These are phyloP conservation scores for Gadopsis marmoratus DNA, from an alignment of 2,797 vertebrate genomes.

Conservation along the genomic window DNA sequence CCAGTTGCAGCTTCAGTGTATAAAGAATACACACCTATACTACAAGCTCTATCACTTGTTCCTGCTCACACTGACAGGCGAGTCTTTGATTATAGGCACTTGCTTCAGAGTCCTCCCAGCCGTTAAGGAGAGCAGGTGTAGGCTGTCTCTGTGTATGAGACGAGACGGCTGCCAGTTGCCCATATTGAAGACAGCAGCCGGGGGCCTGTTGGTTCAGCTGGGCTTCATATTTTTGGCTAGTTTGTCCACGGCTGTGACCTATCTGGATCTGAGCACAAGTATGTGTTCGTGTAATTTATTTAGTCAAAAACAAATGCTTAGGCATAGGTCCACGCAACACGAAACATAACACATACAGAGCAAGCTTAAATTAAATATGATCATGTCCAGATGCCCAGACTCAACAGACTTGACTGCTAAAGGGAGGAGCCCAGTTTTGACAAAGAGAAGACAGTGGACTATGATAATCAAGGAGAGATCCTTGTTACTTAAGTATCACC, in stretches of 20 bases:
- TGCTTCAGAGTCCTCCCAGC: conserved; percentile 31
- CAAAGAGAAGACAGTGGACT: neutral
- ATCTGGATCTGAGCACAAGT: conserved; percentile 18
- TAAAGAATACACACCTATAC: conserved; percentile 1
- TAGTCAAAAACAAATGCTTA: conserved; percentile 11
- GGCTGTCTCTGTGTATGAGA: conserved; percentile 44
- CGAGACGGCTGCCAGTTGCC: conserved; percentile 40
- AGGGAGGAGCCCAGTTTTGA: neutral
- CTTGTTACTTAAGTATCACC: conserved; percentile 26
- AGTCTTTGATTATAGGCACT: conserved; percentile 42
- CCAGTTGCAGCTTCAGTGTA: neutral
- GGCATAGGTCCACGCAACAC: neutral
- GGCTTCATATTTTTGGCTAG: conserved; percentile 30
- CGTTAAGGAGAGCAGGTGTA: conserved; percentile 59
- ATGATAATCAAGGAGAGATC: conserved; percentile 13
- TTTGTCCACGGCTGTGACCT: conserved; percentile 14
- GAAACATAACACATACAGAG: neutral
- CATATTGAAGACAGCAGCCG: conserved; percentile 41
- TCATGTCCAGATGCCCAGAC: conserved; percentile 3
- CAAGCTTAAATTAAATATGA: neutral
- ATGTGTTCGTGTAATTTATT: conserved; percentile 9
- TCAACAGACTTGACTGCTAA: neutral
- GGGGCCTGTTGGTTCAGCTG: conserved; percentile 53
- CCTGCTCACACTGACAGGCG: conserved; percentile 18
- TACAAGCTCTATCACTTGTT: neutral